These are phyloP conservation scores for Scotopteryx bipunctaria DNA, from an alignment of 2,888 invertebrate species.

Conservation along the genomic window DNA sequence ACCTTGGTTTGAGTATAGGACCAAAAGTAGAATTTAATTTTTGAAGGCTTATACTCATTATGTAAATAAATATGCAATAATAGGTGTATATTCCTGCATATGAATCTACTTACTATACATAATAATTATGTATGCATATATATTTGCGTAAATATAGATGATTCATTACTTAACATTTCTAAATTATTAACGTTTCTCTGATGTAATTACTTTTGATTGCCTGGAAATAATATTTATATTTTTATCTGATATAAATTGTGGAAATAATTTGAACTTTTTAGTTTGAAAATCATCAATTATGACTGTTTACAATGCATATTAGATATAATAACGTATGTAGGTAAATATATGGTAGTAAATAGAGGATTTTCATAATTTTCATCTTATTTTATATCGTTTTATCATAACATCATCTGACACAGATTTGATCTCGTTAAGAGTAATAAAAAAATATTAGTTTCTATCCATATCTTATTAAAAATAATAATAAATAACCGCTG, in stretches of 20 bases:
- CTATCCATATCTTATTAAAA: too few species aligned
- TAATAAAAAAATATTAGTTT: not conserved
- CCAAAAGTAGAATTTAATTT: conserved; percentile 43
- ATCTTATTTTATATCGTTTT: not conserved
- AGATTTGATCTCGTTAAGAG: too few species aligned
- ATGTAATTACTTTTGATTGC: too few species aligned
- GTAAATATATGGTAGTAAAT: not conserved
- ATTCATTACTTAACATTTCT: too few species aligned
- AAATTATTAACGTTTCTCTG: too few species aligned
- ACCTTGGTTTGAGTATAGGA: conserved; percentile 43
- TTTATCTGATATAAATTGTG: too few species aligned
- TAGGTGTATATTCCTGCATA: conserved; percentile 16
- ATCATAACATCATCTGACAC: not conserved
- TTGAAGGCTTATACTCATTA: conserved; percentile 2
- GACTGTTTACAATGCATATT: conserved; percentile 39
- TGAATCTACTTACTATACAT: not conserved
- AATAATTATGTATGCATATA: too few species aligned
- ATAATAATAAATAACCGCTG: too few species aligned
- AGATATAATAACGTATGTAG: not conserved
- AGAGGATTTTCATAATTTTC: not conserved
- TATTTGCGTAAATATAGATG: too few species aligned
- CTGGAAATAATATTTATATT: not conserved
- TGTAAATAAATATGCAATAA: conserved; percentile 19
- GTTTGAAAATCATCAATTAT: conserved; percentile 39
- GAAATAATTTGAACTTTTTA: conserved; percentile 9